Evolutionary conservation across 2,888 invertebrate genomes (phyloP).

Genomic region (Callimorpha dominula): DNA sequence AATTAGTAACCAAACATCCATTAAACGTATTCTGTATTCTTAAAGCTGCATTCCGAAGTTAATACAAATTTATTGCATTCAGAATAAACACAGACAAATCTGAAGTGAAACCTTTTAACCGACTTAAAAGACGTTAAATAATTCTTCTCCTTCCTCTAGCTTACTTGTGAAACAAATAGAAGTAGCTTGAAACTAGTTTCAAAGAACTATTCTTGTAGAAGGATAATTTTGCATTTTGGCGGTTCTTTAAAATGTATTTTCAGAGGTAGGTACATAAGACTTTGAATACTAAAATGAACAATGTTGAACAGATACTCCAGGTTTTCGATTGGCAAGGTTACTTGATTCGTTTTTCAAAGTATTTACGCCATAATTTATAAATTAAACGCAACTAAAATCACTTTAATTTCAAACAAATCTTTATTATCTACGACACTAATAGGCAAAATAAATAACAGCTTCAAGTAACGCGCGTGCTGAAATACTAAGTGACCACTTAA

Average conservation of each 20-base stretch:
- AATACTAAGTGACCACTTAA: no score
- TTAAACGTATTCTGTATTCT: neutral
- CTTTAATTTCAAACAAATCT: no score
- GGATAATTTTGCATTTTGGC: neutral
- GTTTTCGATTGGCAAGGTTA: neutral
- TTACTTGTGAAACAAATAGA: neutral
- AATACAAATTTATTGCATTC: neutral
- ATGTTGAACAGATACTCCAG: neutral
- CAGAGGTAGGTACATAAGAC: neutral
- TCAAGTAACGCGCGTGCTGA: no score
- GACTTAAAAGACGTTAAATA: neutral
- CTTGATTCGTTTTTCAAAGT: no score
- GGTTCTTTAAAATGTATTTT: neutral
- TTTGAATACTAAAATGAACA: neutral
- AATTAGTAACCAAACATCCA: no score
- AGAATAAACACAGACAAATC: constrained; percentile 5
- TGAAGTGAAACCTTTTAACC: neutral
- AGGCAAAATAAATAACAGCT: no score
- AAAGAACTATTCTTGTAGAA: neutral
- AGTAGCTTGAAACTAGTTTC: neutral
- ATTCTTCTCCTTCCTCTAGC: neutral
- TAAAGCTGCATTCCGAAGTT: neutral
- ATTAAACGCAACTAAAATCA: no score
- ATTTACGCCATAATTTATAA: no score
- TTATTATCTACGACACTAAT: no score